These are phyloP conservation scores for Amblyornis subalaris DNA, from an alignment of 2,113 vertebrate species.

Conservation along the genomic window DNA sequence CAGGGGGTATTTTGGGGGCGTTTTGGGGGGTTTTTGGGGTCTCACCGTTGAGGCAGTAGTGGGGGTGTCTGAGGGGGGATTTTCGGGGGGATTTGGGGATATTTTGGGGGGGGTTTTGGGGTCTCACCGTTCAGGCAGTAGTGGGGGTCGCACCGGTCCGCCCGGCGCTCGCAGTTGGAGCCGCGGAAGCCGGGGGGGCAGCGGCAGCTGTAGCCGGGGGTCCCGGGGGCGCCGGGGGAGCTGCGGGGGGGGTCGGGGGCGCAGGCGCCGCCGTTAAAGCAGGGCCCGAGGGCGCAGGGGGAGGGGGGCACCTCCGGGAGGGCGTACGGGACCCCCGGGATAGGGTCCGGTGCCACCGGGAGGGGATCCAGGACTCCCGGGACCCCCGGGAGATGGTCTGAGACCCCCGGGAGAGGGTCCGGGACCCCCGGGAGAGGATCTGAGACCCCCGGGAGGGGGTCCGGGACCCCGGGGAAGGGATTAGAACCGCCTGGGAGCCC, in stretches of 20 bases:
- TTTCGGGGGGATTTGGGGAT: too few species aligned
- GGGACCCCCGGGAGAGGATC: background rate
- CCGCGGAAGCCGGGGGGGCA: slow-evolving; percentile 78
- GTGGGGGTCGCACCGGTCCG: slow-evolving; percentile 79
- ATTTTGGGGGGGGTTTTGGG: too few species aligned
- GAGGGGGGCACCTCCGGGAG: slow-evolving; percentile 72
- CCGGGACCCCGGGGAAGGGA: too few species aligned
- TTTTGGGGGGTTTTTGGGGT: too few species aligned
- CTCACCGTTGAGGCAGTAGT: too few species aligned
- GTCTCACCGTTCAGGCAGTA: slow-evolving; percentile 81
- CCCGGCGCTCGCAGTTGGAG: slow-evolving; percentile 88
- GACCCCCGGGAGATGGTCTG: background rate
- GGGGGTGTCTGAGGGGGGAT: too few species aligned
- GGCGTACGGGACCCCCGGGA: background rate
- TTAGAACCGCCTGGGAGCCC: too few species aligned
- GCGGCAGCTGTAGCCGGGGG: slow-evolving; percentile 76
- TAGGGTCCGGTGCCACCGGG: too few species aligned
- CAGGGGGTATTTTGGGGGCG: too few species aligned
- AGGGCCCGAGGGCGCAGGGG: slow-evolving; percentile 81
- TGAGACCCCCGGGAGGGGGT: too few species aligned
- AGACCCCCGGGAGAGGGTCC: background rate
- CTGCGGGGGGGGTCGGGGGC: slow-evolving; percentile 22
- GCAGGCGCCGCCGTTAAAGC: slow-evolving; percentile 85
- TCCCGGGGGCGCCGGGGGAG: background rate
- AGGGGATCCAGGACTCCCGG: too few species aligned